These are phyloP conservation scores for Antechinus stuartii DNA, from an alignment of 2,113 vertebrate species.

Conservation along the genomic window DNA sequence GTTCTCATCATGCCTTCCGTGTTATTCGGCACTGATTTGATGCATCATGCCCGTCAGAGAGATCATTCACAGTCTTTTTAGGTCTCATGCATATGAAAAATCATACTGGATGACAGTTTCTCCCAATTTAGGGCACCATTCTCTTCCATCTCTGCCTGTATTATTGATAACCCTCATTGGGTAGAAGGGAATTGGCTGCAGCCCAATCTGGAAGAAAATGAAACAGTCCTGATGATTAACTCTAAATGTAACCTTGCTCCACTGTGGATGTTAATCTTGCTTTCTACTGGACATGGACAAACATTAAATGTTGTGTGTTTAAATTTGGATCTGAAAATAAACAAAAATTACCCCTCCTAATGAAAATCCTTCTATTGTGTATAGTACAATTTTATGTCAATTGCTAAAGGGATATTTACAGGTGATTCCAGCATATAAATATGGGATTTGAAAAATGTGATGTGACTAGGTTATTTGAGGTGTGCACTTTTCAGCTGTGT, in stretches of 20 bases:
- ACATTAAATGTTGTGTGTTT: constrained; percentile 30
- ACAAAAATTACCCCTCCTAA: background rate
- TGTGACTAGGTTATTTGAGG: background rate
- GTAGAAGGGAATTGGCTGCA: constrained; percentile 53
- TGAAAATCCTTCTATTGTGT: background rate
- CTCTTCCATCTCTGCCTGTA: constrained; percentile 70
- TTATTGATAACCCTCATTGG: constrained; percentile 75
- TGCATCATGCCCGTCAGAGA: constrained; percentile 73
- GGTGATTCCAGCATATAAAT: background rate
- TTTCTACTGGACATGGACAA: constrained; percentile 46
- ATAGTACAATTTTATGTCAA: background rate
- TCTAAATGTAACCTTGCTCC: constrained; percentile 59
- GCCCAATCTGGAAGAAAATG: constrained; percentile 51
- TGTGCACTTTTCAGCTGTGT: background rate
- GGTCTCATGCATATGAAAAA: constrained; percentile 75
- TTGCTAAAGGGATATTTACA: background rate
- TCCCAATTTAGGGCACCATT: constrained; percentile 65
- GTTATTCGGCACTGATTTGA: constrained; percentile 72
- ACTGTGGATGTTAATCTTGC: constrained; percentile 28
- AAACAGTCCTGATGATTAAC: constrained; percentile 63
- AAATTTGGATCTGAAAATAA: background rate
- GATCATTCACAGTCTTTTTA: constrained; percentile 69
- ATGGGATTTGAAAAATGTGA: background rate
- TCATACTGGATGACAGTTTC: constrained; percentile 71
- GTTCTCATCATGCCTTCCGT: constrained; percentile 69